phyloP scores from a whole-genome alignment of 2,113 vertebrate species.

The Ciconia boyciana region DNA sequence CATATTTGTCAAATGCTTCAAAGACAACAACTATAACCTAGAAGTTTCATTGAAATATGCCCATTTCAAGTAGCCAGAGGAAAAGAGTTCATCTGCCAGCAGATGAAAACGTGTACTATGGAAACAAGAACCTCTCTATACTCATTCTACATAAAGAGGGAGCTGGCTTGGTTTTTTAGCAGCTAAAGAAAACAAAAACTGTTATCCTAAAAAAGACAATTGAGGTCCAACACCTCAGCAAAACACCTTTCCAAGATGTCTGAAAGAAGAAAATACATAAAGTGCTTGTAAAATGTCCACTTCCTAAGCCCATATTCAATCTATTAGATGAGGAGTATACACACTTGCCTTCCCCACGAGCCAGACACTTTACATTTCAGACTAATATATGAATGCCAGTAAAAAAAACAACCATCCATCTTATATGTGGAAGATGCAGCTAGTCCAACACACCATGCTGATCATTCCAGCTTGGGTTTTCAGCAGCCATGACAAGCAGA shows the following conservation, averaged over 20 bases:
- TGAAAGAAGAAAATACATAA: not conserved
- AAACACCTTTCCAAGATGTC: not conserved
- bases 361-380: not conserved
- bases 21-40: not conserved
- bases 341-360: fast-evolving
- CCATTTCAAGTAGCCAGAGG: not conserved
- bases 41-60: not conserved
- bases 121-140: not conserved
- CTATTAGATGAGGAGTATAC: not conserved
- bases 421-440: not conserved
- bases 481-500: not conserved
- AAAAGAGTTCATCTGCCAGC: not conserved
- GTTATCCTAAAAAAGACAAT: not conserved
- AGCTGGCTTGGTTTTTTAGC: not conserved
- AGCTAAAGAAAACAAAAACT: not conserved
- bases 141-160: not conserved
- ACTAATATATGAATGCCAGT: fast-evolving
- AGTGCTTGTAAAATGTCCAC: not conserved
- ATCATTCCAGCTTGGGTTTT: not conserved
- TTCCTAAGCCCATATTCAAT: not conserved
- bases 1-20: not conserved
- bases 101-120: fast-evolving
- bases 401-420: not conserved
- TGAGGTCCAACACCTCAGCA: not conserved
- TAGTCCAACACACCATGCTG: too few relatives aligned